phyloP scores from a whole-genome alignment of 1,140 invertebrate species.

The Aporrectodea caliginosa region DNA sequence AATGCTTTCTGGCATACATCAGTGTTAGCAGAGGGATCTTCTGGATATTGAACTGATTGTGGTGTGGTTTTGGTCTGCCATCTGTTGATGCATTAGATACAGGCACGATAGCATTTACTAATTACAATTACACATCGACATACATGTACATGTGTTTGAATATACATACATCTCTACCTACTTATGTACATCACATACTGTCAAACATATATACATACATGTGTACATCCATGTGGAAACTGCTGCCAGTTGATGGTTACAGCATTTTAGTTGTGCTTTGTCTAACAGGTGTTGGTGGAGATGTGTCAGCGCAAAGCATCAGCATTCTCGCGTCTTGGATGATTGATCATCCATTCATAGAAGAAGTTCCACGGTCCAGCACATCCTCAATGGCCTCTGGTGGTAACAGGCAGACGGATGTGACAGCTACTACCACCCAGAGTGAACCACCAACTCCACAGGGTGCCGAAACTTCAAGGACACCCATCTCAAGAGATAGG shows the following conservation, averaged over 20 bases:
- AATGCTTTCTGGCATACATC: no score
- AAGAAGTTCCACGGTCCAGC: conserved; percentile 2
- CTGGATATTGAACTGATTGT: no score
- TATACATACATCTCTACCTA: no score
- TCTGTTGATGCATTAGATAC: no score
- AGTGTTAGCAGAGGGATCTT: no score
- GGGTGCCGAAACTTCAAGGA: background rate
- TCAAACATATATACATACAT: no score
- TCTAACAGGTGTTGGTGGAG: conserved; percentile 58
- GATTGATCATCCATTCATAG: conserved; percentile 61
- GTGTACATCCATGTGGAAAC: no score
- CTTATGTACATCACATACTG: no score
- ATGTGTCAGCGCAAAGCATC: conserved; percentile 60
- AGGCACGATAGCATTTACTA: no score
- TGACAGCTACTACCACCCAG: background rate
- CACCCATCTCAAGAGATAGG: conserved; percentile 3
- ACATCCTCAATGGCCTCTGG: background rate
- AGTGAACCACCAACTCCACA: conserved; percentile 2
- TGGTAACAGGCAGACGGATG: background rate
- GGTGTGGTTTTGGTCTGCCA: no score
- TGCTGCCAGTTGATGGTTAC: background rate
- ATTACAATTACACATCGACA: no score
- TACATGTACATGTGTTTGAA: no score
- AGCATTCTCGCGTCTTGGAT: conserved; percentile 67
- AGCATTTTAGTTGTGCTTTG: background rate